These are phyloP conservation scores for Anticlea derivata DNA, from an alignment of 2,888 invertebrate genomes.

Conservation along the genomic window DNA sequence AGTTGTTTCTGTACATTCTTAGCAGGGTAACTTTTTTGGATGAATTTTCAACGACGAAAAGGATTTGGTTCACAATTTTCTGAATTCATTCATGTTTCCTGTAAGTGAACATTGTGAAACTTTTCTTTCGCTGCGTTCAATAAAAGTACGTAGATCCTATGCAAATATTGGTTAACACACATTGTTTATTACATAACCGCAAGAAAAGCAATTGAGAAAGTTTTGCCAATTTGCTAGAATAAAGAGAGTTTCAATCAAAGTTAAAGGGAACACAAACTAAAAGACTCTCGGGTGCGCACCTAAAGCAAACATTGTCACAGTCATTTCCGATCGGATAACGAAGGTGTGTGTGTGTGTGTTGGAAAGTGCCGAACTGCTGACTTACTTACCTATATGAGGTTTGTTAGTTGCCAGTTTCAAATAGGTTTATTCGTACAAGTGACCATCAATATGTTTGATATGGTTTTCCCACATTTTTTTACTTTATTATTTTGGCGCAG, in stretches of 20 bases:
- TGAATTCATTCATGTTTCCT: background rate
- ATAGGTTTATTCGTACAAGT: background rate
- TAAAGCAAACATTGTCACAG: conserved; percentile 32
- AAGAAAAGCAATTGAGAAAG: conserved; percentile 74
- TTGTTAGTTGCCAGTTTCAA: conserved; percentile 1
- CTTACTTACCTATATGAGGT: conserved; percentile 4
- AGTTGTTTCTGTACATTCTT: conserved; percentile 11
- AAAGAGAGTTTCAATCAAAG: conserved; percentile 67
- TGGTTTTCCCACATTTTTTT: too few relatives aligned
- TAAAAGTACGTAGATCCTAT: conserved; percentile 22
- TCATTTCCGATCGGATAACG: conserved; percentile 25
- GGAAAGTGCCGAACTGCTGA: conserved; percentile 5
- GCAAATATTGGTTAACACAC: conserved; percentile 23
- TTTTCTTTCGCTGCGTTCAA: conserved; percentile 26
- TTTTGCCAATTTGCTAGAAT: conserved; percentile 75
- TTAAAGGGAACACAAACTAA: conserved; percentile 47
- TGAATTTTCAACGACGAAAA: background rate
- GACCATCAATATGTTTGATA: too few relatives aligned
- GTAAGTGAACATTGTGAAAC: conserved; percentile 17
- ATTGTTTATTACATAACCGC: conserved; percentile 40
- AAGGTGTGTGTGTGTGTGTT: conserved; percentile 23
- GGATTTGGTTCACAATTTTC: background rate
- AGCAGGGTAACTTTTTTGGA: background rate
- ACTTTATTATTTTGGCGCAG: too few relatives aligned
- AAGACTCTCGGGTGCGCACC: conserved; percentile 35